These are phyloP conservation scores for Zaprionus ornatus DNA, from an alignment of 1,140 invertebrate species.

Conservation along the genomic window DNA sequence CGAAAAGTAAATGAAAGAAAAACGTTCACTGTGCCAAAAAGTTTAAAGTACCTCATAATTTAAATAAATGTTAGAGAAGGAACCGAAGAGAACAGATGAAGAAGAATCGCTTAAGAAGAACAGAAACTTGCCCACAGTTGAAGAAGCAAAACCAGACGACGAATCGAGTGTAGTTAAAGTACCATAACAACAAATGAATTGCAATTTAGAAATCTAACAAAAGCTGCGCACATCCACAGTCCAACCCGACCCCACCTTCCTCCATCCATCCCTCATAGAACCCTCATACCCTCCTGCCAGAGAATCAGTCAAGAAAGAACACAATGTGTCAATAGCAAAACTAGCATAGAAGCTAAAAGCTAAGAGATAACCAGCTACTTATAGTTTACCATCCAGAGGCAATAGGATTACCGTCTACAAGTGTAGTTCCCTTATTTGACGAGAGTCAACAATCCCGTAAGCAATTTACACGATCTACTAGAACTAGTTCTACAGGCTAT, in stretches of 20 bases:
- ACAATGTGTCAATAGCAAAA: conserved; percentile 4
- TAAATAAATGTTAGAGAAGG: conserved; percentile 74
- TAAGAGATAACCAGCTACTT: conserved; percentile 24
- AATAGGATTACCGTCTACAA: conserved; percentile 17
- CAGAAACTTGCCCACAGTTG: conserved; percentile 42
- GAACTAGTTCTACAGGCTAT: background rate
- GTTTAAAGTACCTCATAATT: conserved; percentile 84
- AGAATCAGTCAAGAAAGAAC: conserved; percentile 6
- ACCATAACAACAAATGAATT: background rate
- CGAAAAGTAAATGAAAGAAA: conserved; percentile 66
- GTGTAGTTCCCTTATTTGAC: background rate
- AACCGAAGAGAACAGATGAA: conserved; percentile 27
- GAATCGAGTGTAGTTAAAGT: conserved; percentile 20
- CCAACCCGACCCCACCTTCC: background rate
- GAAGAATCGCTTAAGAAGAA: conserved; percentile 12
- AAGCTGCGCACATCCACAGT: background rate
- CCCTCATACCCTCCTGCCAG: conserved; percentile 7
- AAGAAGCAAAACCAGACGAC: background rate
- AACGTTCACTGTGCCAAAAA: conserved; percentile 84
- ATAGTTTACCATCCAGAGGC: conserved; percentile 44
- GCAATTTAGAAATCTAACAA: background rate
- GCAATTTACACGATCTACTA: background rate
- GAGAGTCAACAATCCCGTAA: background rate
- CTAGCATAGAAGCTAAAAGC: conserved; percentile 60
- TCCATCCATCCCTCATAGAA: background rate